Base-by-base conservation (phyloP, 2,113 vertebrate genomes). In the Osmerus mordax region DNA sequence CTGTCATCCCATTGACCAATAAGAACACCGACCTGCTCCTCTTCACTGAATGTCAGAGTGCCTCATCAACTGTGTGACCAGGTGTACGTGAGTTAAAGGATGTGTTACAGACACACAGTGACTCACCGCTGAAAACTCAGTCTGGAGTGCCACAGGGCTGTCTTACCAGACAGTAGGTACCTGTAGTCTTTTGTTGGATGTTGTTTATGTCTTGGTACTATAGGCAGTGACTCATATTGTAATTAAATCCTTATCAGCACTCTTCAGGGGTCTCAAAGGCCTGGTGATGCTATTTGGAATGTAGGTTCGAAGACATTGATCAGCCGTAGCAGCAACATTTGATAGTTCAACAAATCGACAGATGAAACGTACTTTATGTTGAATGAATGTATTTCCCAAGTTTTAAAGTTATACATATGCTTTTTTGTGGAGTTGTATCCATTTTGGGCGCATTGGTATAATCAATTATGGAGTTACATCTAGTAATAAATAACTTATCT, bases 111-210 rank as follows among this genome's bases (percentile, higher is more conserved):
- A 87, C 87, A 2, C 13, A 76, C 69, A 47, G 67, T 89, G 83
- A 89, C 79, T 91, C 87, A 89, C 72, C 8, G 3, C 25, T 63
- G 36, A 79, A 61, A 77, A 80, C 12, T 8, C 73, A 78, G 88
- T 88, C 85, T 88, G 79, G 69, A 73, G 12, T 53, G 56, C 28
- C 72, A 70, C 72, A 71, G 62, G 52, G 9, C n/a, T 25, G 68
- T 0, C 69, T 67, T 60, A 52, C 29, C 71, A 69, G 16, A 62
- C 60, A 62, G 53, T 15, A n/a, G 61, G 25, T 12, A 56, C 16
- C 52, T 16, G 19, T 65, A 32, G 47, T 36, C 52, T 15, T 64
- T 64, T 29, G 15, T 64, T 16, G 14, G 15, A 18, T 56, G 16
- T 56, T 56, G 14, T 56, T n/a, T 56, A 18, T 56, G n/a, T n/a